Evolutionary conservation across 2,113 vertebrate species (phyloP).

Genomic region (Tapirus terrestris): DNA sequence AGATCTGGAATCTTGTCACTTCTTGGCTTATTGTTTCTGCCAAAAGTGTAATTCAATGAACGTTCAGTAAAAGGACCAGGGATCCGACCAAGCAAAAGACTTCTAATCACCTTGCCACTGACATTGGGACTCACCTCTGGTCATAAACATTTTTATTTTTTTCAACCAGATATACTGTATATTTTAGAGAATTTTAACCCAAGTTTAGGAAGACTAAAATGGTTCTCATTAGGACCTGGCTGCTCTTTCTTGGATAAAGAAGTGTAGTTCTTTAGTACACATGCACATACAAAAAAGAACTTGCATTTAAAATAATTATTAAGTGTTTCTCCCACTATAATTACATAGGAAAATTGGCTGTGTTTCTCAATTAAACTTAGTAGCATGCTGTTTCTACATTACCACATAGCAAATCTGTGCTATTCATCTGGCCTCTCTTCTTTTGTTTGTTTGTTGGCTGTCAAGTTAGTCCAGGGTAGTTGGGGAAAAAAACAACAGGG

Average conservation of each 20-base stretch:
- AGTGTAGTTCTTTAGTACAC: background rate
- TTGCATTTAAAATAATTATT: conserved; percentile 35
- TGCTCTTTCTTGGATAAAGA: background rate
- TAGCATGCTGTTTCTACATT: background rate
- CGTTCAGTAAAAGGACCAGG: background rate
- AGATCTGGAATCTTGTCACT: background rate
- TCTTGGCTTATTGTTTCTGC: background rate
- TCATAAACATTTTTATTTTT: background rate
- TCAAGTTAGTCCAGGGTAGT: background rate
- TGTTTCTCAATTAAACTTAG: conserved; percentile 8
- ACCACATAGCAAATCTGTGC: background rate
- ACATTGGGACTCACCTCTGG: background rate
- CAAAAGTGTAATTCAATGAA: background rate
- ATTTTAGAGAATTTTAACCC: background rate
- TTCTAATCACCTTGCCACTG: background rate
- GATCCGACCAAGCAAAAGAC: background rate
- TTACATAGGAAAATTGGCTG: background rate
- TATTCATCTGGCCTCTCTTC: background rate
- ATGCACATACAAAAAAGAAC: background rate
- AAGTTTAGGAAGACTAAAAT: background rate
- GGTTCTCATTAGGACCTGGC: background rate
- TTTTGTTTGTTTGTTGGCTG: background rate
- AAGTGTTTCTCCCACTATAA: background rate
- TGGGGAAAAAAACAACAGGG: background rate
- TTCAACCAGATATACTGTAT: background rate